Base-by-base conservation (phyloP, 2,888 invertebrate species). In the Stenchaetothrips biformis region DNA sequence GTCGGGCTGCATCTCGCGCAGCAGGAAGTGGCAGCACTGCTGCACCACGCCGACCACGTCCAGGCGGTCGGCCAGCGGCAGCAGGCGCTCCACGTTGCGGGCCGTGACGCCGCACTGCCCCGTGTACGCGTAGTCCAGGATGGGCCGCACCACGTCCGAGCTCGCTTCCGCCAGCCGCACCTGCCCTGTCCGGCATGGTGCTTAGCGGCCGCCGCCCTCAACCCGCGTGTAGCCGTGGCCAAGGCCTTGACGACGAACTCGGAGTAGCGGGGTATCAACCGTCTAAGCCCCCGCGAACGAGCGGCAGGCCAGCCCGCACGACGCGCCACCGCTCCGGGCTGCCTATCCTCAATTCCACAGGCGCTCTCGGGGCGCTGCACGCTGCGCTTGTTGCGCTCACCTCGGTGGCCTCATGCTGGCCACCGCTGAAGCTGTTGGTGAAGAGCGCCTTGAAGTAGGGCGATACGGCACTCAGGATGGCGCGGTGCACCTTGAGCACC, bases 111-210 rank as follows among this genome's bases (percentile, higher is more conserved):
- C 85, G 84, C 93, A 93, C 25, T 88, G 87, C 74, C 93, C 92
- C 6, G 93, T 92, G 85, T 95, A 94, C 0, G 92, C 92, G 85
- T 91, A 94, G 84, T 94, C 93, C 80, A 95, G 89, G 81, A 95
- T 90, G 74, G 90, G 87, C 80, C 88, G 88, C 88, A 95, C 91
- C 84, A 90, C 89, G 82, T 88, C 86, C 81, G 90, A 89, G 1
- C 91, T 89, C 62, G 91, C 90, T 79, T 84, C 84, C 83, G 89
- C 90, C 59, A 92, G 89, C 83, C 88, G 88, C 83, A 74, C 67
- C 67, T 74, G 67, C 6, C 59, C 37, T 37, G 37, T 37, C 37
- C 37, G 4, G 37, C 37, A 4, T 37, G 4, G 37, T 4, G 4
- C 2, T 37, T 37, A 37, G 37, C 37, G 37, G 4, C 37, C 37